Base-by-base conservation (phyloP, 2,113 vertebrate species). In the Montifringilla adamsi region DNA sequence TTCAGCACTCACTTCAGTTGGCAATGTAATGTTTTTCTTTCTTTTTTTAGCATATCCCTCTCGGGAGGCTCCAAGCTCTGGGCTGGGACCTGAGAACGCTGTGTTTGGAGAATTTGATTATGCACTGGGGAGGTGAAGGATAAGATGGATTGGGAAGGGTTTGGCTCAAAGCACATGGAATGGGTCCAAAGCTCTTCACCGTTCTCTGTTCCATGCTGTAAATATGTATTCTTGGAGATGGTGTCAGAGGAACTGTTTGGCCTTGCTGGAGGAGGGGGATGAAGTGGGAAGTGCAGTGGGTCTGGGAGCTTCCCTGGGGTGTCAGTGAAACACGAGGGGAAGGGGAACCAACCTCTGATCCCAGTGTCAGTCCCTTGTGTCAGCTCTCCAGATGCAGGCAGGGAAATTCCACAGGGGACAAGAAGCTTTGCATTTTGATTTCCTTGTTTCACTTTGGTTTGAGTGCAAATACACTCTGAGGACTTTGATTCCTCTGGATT, bases 1-100 rank as follows among this genome's bases (percentile, higher is more conserved):
- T 93, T 96, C 95, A 97, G 79, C 88, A 90, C 92, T 95, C 49
- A 1, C 79, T 86, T 80, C 90, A 94, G 56, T 39, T 96, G 95
- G 89, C 96, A 97, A 21, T 21, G 37, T 44, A 76, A 62, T 91
- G 55, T 85, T 96, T 96, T 93, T 84, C 83, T 95, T 93, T 90
- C 91, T 87, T 92, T 90, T 86, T 95, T 95, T 95, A 95, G 95
- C 81, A 19, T 52, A 70, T 92, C 44, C 37, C 66, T 89, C 73
- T 94, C 0, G 5, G 77, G 87, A 94, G 87, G 91, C 82, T 94
- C 86, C 80, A 85, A 53, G 80, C 79, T 87, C 77, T 80, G 92
- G 91, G 89, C 69, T 89, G 77, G 84, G 88, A 93, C 94, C 68
- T 58, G 62, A 85, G 85, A 93, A 87, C 0, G 0, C 63, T 24